Percentiles rank a stretch among this genome's conserved stretches.
Conservation (phyloP, 2,113 vertebrate genomes). For the Leptocoma aspasia region DNA sequence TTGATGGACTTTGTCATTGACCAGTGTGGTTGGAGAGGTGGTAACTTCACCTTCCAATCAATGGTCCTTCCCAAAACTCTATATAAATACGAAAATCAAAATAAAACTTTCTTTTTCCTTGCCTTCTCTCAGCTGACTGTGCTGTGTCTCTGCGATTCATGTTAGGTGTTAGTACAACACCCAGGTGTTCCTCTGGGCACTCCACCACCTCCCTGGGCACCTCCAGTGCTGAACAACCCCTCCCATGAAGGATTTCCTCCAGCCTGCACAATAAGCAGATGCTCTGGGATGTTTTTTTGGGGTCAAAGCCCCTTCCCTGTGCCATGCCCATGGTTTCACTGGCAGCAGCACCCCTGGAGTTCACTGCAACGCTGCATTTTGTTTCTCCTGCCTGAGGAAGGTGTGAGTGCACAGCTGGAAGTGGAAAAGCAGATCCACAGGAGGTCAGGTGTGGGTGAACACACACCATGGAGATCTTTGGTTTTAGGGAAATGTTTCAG, state of each 20-base stretch:
- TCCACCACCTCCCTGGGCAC: background rate
- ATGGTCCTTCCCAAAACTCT: too few species aligned
- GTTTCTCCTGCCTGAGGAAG: background rate
- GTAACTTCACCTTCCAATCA: too few species aligned
- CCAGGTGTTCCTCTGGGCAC: background rate
- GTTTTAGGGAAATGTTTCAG: background rate
- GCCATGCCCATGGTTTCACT: background rate
- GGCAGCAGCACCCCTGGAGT: accelerated
- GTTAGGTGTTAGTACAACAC: too few species aligned
- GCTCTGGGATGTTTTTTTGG: background rate
- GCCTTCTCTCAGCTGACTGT: too few species aligned
- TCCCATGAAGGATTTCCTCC: background rate
- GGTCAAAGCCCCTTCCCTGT: background rate
- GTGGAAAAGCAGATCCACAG: background rate
- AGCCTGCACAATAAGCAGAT: accelerated
- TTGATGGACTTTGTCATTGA: too few species aligned
- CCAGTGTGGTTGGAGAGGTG: too few species aligned
- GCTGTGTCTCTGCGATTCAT: too few species aligned
- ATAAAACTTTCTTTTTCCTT: too few species aligned
- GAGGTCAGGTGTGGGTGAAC: background rate
- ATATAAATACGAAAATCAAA: too few species aligned
- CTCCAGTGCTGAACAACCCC: background rate
- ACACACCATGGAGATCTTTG: background rate
- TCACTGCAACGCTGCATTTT: background rate
- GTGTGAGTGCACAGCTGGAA: background rate